Base-by-base conservation (phyloP, 2,797 vertebrate genomes). In the Dallia pectoralis region DNA sequence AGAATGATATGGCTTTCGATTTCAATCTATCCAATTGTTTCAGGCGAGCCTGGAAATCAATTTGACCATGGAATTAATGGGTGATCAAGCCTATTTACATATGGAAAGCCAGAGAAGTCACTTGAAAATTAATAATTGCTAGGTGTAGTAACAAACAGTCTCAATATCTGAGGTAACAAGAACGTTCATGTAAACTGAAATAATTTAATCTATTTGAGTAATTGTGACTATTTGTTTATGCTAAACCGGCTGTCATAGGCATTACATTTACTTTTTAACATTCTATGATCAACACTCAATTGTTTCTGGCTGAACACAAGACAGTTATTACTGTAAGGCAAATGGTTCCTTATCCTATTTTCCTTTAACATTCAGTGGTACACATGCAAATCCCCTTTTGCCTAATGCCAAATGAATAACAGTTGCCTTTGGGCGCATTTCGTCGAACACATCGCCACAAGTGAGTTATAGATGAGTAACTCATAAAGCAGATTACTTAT, bases 11-110 rank as follows among this genome's bases (percentile, higher is more conserved):
- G 67, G 61, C 65, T 69, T 2, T 72, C 30, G 72, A 85, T 84
- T 79, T 77, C 77, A 81, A 85, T 82, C 74, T 81, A 65, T 70
- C 78, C 77, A 76, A 81, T 81, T 74, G 74, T 77, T 82, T 82
- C 79, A 77, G 71, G 36, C 18, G 29, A 70, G 40, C 75, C 70
- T 82, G 71, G 73, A 79, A 86, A 82, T 85, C 76, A 76, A 73
- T 82, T 62, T 75, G 22, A 69, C 71, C 22, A 9, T 69, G 48
- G 76, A 81, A 77, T 81, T 77, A 79, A 65, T 64, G 29, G 62
- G 33, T 33, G 67, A 74, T 74, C 73, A 15, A 64, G 68, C 7
- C 0, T 74, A 25, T 62, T 59, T 44, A 61, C 40, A 29, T 68
- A 65, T 65, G 36, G 40, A 72, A 33, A 12, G 61, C 47, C 18